Conservation (phyloP, 2,797 vertebrate species). For the Alca torda region DNA sequence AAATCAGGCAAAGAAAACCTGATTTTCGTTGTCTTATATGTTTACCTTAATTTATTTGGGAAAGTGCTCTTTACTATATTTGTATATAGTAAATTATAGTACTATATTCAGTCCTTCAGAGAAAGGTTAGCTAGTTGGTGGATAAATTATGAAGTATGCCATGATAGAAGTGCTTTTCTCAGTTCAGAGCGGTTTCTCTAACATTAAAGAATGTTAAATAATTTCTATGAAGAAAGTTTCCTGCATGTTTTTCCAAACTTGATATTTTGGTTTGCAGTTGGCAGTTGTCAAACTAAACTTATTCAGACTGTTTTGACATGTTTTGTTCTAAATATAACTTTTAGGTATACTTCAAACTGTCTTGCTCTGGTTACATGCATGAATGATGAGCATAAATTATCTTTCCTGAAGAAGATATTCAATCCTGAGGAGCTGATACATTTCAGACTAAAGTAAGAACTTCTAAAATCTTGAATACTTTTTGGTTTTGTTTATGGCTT, state of each 20-base stretch:
- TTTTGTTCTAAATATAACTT: constrained; percentile 27
- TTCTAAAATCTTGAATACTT: not conserved
- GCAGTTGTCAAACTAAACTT: not conserved
- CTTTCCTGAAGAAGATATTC: constrained; percentile 93
- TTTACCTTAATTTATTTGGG: not conserved
- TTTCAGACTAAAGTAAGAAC: constrained; percentile 91
- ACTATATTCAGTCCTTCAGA: not conserved
- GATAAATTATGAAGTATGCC: not conserved
- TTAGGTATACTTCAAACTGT: constrained; percentile 93
- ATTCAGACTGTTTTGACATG: not conserved
- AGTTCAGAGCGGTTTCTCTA: not conserved
- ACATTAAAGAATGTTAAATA: not conserved
- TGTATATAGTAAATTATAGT: not conserved
- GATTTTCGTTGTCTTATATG: not conserved
- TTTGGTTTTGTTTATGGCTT: not conserved
- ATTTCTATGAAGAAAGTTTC: not conserved
- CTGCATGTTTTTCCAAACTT: not conserved
- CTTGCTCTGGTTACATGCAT: constrained; percentile 92
- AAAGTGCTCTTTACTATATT: not conserved
- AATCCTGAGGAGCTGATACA: constrained; percentile 89
- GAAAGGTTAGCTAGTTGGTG: not conserved
- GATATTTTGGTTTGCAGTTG: not conserved
- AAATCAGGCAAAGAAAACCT: not conserved
- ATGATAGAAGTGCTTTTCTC: not conserved
- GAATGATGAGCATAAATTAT: constrained; percentile 95